Evolutionary conservation across 2,797 vertebrate genomes (phyloP), one percentile per base, ranked within the genome.

Genomic region (Denticeps clupeoides): DNA sequence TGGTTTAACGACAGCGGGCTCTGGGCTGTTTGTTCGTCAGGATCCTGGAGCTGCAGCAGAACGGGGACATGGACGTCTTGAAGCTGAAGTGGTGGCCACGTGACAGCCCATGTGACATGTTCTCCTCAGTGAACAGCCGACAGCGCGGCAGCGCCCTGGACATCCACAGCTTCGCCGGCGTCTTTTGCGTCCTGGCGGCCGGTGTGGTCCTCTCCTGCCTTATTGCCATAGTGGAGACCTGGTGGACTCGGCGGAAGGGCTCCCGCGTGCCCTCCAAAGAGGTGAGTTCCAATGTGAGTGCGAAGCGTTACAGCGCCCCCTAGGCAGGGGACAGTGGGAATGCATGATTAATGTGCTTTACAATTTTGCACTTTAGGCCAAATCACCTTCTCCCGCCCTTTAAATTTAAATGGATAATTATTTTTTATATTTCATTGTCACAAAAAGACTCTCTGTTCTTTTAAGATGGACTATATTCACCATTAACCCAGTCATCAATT

Each of bases 61-160:
- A 89, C 0, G 94, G 94, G 0, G 93, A 99, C 65, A 97, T 99
- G 89, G 93, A 97, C 50, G 76, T 97, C 28, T 68, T 99, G 62
- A 97, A 93, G 70, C 88, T 95, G 62, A 97, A 97, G 71, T 99
- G 92, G 93, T 99, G 93, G 94, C 94, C 95, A 0, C 87, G 85
- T 71, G 93, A 93, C 2, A 87, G 89, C 59, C 90, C 93, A 1
- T 99, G 95, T 67, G 93, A 98, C 72, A 84, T 96, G 61, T 92
- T 90, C 68, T 89, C 88, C 23, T 87, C 92, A 0, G 76, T 91
- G 67, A 89, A 91, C 64, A 82, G 87, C 2, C 86, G 88, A 56
- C 90, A 91, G 75, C 90, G 76, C 35, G 88, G 87, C 69, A 90
- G 79, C 3, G 91, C 95, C 53, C 81, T 99, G 72, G 92, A 97